Evolutionary conservation across 2,113 vertebrate species (phyloP).

Genomic region (Saimiri boliviensis): DNA sequence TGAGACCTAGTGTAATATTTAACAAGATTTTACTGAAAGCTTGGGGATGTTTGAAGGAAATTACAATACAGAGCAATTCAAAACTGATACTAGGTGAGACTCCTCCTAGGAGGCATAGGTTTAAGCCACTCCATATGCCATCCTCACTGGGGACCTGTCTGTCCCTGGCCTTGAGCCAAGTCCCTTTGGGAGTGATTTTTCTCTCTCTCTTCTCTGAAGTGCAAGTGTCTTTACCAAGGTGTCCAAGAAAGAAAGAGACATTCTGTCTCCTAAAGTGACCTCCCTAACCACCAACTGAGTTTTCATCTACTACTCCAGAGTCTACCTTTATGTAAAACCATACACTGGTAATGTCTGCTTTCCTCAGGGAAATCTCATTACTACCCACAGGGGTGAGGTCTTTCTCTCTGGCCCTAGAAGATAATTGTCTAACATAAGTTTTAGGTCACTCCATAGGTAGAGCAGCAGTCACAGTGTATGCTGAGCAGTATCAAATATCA

Average conservation of each 20-base stretch:
- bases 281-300: too few relatives aligned
- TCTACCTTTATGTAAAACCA: neutral
- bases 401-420: neutral
- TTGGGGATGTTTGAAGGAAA: neutral
- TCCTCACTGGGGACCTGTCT: neutral
- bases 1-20: neutral
- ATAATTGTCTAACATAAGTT: neutral
- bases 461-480: neutral
- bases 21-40: neutral
- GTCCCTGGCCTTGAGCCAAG: neutral
- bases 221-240: neutral
- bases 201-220: neutral
- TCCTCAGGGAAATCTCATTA: neutral
- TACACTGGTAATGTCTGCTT: neutral
- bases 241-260: neutral
- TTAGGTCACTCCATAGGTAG: neutral
- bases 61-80: neutral
- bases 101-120: neutral
- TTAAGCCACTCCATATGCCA: neutral
- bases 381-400: neutral
- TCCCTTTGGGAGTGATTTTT: neutral
- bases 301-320: neutral
- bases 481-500: neutral
- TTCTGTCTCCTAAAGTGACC: neutral
- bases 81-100: neutral